Evolutionary conservation across 2,888 invertebrate species (phyloP).

Genomic region (Nemoura dubitans): DNA sequence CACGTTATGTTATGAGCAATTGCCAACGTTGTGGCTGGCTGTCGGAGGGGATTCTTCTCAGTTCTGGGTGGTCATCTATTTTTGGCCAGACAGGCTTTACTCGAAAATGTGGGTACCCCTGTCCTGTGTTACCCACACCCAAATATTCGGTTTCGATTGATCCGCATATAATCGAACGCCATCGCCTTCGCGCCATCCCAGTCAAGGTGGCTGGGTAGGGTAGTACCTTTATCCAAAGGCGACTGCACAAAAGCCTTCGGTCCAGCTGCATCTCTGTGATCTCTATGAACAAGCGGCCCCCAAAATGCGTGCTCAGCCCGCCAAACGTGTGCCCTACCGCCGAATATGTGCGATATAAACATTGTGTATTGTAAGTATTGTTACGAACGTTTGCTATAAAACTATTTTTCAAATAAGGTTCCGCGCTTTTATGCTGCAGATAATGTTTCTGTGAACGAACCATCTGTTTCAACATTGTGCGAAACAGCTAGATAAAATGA

Average conservation of each 20-base stretch:
- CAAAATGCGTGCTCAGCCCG: too few relatives aligned
- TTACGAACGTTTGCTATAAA: neutral
- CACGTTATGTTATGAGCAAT: neutral
- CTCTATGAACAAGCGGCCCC: neutral
- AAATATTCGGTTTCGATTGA: neutral
- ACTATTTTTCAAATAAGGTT: neutral
- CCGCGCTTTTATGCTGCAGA: neutral
- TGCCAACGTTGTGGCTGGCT: neutral
- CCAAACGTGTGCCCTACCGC: neutral
- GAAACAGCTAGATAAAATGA: constrained; percentile 20
- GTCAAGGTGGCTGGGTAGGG: neutral
- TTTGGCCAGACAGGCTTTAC: neutral
- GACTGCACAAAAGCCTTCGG: neutral
- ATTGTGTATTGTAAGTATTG: neutral
- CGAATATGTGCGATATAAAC: neutral
- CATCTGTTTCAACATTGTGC: constrained; percentile 13
- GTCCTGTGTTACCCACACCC: neutral
- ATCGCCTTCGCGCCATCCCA: too few relatives aligned
- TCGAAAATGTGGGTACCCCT: neutral
- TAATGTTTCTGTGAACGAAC: neutral
- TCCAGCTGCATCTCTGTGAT: neutral
- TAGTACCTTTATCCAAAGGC: neutral
- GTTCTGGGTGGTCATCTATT: constrained; percentile 34
- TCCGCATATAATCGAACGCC: neutral
- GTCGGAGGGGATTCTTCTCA: neutral